Evolutionary conservation across 2,113 vertebrate genomes (phyloP), one percentile per base, ranked within the genome.

Genomic region (Carettochelys insculpta): DNA sequence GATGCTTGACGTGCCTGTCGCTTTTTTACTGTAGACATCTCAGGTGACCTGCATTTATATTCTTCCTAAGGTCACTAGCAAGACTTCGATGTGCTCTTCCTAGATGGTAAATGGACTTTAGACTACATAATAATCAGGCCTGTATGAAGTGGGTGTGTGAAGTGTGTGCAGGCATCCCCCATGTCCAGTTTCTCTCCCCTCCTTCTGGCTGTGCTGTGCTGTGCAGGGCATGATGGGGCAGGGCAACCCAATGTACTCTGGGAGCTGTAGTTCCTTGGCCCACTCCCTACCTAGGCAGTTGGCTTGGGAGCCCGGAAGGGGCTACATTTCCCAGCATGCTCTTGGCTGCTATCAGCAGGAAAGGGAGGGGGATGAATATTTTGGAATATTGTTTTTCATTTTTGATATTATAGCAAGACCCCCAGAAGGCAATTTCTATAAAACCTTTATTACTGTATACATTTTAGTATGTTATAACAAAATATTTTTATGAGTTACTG

Each of bases 181-280:
- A n/a, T n/a, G n/a, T n/a, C n/a, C n/a, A n/a, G n/a, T n/a, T n/a
- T n/a, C n/a, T n/a, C n/a, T n/a, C n/a, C n/a, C n/a, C n/a, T n/a
- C n/a, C n/a, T n/a, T n/a, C n/a, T n/a, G n/a, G n/a, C n/a, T n/a
- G n/a, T n/a, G n/a, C n/a, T n/a, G n/a, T n/a, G n/a, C n/a, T n/a
- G n/a, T n/a, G n/a, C n/a, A n/a, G n/a, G n/a, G n/a, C n/a, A n/a
- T n/a, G n/a, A n/a, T n/a, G n/a, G n/a, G n/a, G n/a, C n/a, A n/a
- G n/a, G n/a, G n/a, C n/a, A n/a, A n/a, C n/a, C n/a, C n/a, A n/a
- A n/a, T n/a, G n/a, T n/a, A 88, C 50, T 24, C 79, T 94, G 96
- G 97, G 96, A 92, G 65, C n/a, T 80, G 95, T 83, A 95, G 96
- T 95, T 45, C 75, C 52, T 3, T 1, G 1, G 1, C 8, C 2